These are phyloP conservation scores for Cephalopachus bancanus DNA, from an alignment of 2,797 vertebrate genomes.

Conservation along the genomic window DNA sequence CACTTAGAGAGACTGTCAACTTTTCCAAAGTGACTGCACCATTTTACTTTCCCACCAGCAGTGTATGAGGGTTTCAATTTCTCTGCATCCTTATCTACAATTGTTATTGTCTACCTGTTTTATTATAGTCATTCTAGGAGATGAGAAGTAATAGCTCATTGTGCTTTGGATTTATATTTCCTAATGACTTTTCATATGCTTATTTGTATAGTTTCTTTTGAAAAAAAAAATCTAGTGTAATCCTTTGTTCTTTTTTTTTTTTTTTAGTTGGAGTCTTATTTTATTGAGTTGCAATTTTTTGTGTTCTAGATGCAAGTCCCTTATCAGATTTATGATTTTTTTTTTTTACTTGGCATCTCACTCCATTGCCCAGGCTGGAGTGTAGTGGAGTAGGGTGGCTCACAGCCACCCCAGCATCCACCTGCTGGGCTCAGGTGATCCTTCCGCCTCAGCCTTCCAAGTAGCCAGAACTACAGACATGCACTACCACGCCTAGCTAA, in stretches of 20 bases:
- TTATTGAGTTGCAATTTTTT: conserved; percentile 28
- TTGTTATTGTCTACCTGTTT: not conserved
- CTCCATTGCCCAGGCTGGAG: no score
- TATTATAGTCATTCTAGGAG: not conserved
- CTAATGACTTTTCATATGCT: not conserved
- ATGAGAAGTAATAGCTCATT: not conserved
- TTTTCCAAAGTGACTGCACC: not conserved
- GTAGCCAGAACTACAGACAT: no score
- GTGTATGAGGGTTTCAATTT: not conserved
- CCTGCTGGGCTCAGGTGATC: no score
- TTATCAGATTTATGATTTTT: not conserved
- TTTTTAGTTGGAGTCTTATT: not conserved
- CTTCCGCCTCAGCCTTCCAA: no score
- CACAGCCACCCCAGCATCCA: no score
- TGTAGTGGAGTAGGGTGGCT: no score
- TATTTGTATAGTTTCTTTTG: conserved; percentile 18
- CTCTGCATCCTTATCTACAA: not conserved
- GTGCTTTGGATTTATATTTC: conserved; percentile 47
- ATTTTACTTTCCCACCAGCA: conserved; percentile 22
- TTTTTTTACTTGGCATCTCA: no score
- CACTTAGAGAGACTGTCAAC: not conserved
- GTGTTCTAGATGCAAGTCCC: not conserved
- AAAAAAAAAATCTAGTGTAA: conserved; percentile 21
- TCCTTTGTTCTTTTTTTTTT: not conserved
- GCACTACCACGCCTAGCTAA: no score